These are phyloP conservation scores for Tursiops truncatus DNA, from an alignment of 2,113 vertebrate genomes.

Conservation along the genomic window DNA sequence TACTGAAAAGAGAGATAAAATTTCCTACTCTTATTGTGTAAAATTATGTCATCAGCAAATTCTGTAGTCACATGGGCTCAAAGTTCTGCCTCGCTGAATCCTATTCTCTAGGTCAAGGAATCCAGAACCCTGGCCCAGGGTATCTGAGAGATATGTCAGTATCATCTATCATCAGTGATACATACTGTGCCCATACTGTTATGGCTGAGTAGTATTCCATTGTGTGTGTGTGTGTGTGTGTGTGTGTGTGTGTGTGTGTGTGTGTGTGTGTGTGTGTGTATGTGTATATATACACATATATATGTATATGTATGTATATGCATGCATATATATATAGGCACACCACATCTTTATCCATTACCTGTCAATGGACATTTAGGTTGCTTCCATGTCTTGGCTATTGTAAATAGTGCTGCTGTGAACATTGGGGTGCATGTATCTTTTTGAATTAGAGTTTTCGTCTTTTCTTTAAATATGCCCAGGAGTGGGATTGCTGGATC, in stretches of 20 bases:
- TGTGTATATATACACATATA: too few relatives aligned
- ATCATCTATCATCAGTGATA: neutral
- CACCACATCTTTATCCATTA: neutral
- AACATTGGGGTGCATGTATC: too few relatives aligned
- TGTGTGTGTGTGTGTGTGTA: too few relatives aligned
- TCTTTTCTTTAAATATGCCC: neutral
- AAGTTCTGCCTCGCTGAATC: neutral
- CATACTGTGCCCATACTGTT: neutral
- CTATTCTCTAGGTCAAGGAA: neutral
- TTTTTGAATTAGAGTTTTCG: neutral
- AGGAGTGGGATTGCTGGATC: neutral
- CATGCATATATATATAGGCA: rapidly evolving
- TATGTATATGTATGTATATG: too few relatives aligned
- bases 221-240: too few relatives aligned
- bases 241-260: too few relatives aligned
- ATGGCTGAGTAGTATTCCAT: neutral
- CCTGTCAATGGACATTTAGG: neutral
- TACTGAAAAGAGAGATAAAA: constrained; percentile 15
- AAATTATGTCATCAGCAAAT: constrained; percentile 31
- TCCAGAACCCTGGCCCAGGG: neutral
- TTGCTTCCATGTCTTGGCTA: neutral
- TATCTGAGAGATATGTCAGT: neutral
- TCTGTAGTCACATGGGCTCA: neutral
- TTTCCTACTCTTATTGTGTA: neutral
- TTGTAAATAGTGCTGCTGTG: neutral